A percentile compares a stretch with the other conserved stretches of the same genome.
phyloP scores from a whole-genome alignment of 2,888 invertebrate genomes.

The Panopea generosa region DNA sequence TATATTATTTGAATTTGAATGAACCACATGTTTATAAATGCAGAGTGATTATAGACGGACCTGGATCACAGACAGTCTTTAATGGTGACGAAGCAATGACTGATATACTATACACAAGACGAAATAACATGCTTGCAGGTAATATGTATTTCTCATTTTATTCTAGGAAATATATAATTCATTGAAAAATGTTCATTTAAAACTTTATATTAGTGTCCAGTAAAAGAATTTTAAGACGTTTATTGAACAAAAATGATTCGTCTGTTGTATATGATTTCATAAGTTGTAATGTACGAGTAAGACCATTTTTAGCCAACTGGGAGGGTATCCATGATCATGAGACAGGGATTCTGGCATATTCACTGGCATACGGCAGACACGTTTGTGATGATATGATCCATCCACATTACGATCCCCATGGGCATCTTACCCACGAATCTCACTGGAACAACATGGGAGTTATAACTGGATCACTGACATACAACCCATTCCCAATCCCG shows the following conservation, averaged over 20 bases:
- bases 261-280: too few species aligned
- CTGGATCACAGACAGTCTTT: constrained; percentile 48
- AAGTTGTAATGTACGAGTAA: too few species aligned
- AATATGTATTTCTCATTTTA: background rate
- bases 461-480: constrained; percentile 22
- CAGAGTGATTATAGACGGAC: constrained; percentile 43
- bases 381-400: constrained; percentile 61
- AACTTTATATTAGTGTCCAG: too few species aligned
- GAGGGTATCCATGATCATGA: constrained; percentile 77
- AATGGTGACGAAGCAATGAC: constrained; percentile 49
- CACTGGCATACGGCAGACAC: constrained; percentile 32
- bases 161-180: too few species aligned
- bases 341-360: constrained; percentile 58
- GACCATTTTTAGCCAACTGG: constrained; percentile 77
- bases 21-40: background rate
- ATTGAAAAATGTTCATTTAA: too few species aligned
- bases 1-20: too few species aligned
- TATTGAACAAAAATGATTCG: too few species aligned
- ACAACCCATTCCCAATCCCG: constrained; percentile 21
- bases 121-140: constrained; percentile 48
- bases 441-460: constrained; percentile 45
- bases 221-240: too few species aligned
- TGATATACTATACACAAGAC: constrained; percentile 37
- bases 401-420: constrained; percentile 73
- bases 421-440: constrained; percentile 62